phyloP scores from a whole-genome alignment of 2,888 invertebrate species.

The Aphodius sticticus region DNA sequence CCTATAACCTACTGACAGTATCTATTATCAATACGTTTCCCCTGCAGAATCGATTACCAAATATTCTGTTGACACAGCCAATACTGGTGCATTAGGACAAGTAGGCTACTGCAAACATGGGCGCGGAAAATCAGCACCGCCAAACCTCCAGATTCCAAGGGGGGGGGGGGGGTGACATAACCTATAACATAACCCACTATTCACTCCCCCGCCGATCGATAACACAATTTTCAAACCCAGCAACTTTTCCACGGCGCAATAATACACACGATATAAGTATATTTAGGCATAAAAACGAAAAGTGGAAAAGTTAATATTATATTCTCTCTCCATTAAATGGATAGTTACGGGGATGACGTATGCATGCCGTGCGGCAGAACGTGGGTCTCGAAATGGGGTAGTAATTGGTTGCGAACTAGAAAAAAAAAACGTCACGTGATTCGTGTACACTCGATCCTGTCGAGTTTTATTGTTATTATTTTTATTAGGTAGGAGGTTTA shows the following conservation, averaged over 20 bases:
- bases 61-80: slow-evolving; percentile 30
- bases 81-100: slow-evolving; percentile 35
- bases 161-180: neutral
- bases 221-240: neutral
- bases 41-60: slow-evolving; percentile 28
- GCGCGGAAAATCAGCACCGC: slow-evolving; percentile 14
- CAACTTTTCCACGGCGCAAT: neutral
- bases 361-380: neutral
- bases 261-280: neutral
- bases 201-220: neutral
- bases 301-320: slow-evolving; percentile 4
- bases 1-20: no score
- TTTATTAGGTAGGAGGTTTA: neutral
- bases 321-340: neutral
- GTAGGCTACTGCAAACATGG: slow-evolving; percentile 28
- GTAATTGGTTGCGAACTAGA: neutral
- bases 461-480: neutral
- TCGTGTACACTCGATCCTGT: neutral
- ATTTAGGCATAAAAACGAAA: neutral
- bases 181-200: neutral
- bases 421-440: neutral
- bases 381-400: neutral
- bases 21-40: neutral
- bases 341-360: neutral
- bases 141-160: slow-evolving; percentile 10